These are phyloP conservation scores for Heliconius himera DNA, from an alignment of 1,140 invertebrate species.

Conservation along the genomic window DNA sequence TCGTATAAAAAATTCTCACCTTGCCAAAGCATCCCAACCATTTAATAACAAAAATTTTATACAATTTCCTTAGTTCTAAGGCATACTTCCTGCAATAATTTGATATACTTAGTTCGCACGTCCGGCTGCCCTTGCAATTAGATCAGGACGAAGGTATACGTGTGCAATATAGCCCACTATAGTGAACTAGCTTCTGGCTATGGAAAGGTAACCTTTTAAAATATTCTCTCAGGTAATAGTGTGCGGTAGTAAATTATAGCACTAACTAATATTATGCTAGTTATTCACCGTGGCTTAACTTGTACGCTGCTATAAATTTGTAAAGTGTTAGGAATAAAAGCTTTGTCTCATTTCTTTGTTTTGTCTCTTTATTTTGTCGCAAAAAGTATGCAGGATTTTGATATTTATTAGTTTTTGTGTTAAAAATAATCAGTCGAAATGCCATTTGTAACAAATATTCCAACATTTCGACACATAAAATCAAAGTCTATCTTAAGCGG, in stretches of 20 bases:
- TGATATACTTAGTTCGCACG: slow-evolving; percentile 3
- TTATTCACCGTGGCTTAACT: not conserved
- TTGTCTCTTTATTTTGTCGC: not conserved
- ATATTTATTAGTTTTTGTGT: too few species aligned
- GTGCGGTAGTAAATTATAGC: not conserved
- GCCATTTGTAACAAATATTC: too few species aligned
- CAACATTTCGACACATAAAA: too few species aligned
- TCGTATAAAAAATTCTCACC: too few species aligned
- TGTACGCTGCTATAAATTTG: not conserved
- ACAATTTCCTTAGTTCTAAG: not conserved
- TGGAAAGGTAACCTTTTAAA: not conserved
- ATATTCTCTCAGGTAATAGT: not conserved
- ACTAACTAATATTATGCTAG: not conserved
- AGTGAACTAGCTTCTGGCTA: not conserved
- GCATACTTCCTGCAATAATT: not conserved
- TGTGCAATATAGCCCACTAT: not conserved
- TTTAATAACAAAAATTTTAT: not conserved
- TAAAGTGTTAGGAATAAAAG: not conserved
- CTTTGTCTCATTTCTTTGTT: not conserved
- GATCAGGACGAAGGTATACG: not conserved
- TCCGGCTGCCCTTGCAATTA: slow-evolving; percentile 11
- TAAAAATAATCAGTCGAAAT: too few species aligned
- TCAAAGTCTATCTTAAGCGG: too few species aligned
- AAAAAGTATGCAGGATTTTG: too few species aligned
- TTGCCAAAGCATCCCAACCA: too few species aligned